A percentile compares a stretch with the other conserved stretches of the same genome.
Evolutionary conservation across 2,113 vertebrate genomes (phyloP).

Genomic region (Macheiramphus alcinus): DNA sequence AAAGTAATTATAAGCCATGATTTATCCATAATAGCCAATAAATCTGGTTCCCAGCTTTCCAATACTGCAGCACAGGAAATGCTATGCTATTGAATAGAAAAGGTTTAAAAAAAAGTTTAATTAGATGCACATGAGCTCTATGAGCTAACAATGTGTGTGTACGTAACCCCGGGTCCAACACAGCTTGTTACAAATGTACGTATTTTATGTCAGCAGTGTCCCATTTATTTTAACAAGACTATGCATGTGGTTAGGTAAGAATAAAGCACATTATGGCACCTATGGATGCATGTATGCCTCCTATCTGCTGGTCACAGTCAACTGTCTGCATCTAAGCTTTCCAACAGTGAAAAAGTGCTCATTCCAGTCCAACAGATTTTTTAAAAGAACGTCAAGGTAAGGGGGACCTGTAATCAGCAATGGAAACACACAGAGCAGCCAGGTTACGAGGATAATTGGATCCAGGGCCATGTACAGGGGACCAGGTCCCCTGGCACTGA

Average conservation of each 20-base stretch:
- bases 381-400: not conserved
- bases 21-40: not conserved
- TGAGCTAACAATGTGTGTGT: not conserved
- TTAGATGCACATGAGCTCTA: not conserved
- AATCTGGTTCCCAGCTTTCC: not conserved
- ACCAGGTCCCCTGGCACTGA: not conserved
- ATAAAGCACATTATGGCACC: not conserved
- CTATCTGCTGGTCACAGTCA: not conserved
- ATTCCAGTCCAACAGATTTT: not conserved
- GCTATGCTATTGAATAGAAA: not conserved
- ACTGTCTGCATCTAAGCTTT: not conserved
- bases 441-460: slow-evolving; percentile 1
- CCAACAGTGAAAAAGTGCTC: not conserved
- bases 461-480: not conserved
- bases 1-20: not conserved
- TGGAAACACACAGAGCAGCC: not conserved
- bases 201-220: not conserved
- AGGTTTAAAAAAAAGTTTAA: not conserved
- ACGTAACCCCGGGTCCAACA: not conserved
- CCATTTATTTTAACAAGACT: not conserved
- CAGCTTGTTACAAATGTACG: not conserved
- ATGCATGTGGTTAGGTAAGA: not conserved
- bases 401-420: not conserved
- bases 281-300: not conserved
- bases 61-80: not conserved